phyloP scores from a whole-genome alignment of 2,888 invertebrate species.

The Caenorhabditis angaria region DNA sequence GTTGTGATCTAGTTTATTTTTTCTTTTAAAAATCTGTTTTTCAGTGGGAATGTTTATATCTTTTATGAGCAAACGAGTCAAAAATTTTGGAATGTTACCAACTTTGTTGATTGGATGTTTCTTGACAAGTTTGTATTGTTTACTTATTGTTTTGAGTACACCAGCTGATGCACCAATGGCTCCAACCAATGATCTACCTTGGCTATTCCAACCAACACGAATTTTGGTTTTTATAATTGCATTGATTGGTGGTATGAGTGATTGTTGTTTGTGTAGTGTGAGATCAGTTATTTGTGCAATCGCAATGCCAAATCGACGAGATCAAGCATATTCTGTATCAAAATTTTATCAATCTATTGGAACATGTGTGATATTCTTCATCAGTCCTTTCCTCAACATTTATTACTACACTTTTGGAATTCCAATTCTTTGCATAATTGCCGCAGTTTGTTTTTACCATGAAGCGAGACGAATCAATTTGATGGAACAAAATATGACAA shows the following conservation, averaged over 20 bases:
- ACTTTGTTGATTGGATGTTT: conserved; percentile 51
- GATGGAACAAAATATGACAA: conserved; percentile 29
- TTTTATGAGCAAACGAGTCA: conserved; percentile 38
- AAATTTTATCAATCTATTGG: conserved; percentile 55
- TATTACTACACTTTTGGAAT: conserved; percentile 40
- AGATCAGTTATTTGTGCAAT: conserved; percentile 50
- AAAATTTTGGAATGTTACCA: conserved; percentile 53
- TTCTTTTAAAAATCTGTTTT: too few species aligned
- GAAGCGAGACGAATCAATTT: conserved; percentile 26
- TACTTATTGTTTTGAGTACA: conserved; percentile 40
- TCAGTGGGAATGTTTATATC: conserved; percentile 54
- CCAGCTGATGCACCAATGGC: conserved; percentile 42
- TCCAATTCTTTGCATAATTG: conserved; percentile 31
- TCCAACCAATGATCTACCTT: conserved; percentile 43
- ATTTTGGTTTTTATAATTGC: conserved; percentile 50
- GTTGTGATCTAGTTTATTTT: too few species aligned
- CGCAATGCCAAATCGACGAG: conserved; percentile 46
- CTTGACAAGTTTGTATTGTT: conserved; percentile 28
- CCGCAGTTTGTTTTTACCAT: conserved; percentile 32
- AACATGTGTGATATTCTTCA: conserved; percentile 39
- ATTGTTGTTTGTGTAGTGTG: conserved; percentile 52
- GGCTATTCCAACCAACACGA: conserved; percentile 46
- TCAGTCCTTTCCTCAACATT: conserved; percentile 41
- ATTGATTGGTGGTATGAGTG: conserved; percentile 49
- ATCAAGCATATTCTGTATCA: conserved; percentile 56